phyloP scores from a whole-genome alignment of 2,113 vertebrate genomes.

The Gallinago paraguaiae region DNA sequence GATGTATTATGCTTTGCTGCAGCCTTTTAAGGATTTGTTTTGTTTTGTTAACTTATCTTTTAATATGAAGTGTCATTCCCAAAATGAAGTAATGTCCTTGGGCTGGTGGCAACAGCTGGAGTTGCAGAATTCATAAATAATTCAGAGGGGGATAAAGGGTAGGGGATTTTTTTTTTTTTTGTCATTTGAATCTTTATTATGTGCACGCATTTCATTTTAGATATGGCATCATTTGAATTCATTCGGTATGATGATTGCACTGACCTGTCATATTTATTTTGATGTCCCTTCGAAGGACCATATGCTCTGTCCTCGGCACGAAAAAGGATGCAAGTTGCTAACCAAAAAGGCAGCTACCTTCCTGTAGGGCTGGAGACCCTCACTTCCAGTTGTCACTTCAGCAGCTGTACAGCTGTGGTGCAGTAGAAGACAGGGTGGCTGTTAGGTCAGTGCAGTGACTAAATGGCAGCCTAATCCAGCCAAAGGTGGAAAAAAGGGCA shows the following conservation, averaged over 20 bases:
- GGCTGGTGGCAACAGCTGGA: conserved; percentile 63
- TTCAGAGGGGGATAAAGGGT: conserved; percentile 49
- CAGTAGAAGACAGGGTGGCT: neutral
- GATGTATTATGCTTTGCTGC: neutral
- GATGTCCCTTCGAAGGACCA: conserved; percentile 57
- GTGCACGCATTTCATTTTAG: conserved; percentile 43
- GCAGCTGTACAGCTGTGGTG: neutral
- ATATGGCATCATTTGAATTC: conserved; percentile 56
- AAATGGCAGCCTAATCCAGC: neutral
- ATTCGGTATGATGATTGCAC: conserved; percentile 38
- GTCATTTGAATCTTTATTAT: conserved; percentile 59
- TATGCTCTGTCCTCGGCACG: conserved; percentile 42
- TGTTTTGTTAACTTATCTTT: conserved; percentile 6
- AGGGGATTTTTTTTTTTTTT: neutral
- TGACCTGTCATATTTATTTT: conserved; percentile 66
- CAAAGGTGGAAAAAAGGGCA: neutral
- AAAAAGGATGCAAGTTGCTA: conserved; percentile 10
- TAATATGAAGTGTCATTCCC: conserved; percentile 39
- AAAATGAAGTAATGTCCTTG: conserved; percentile 60
- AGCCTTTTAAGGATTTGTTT: neutral
- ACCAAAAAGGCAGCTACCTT: neutral
- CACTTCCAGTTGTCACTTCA: neutral
- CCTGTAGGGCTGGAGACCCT: neutral
- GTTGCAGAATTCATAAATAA: conserved; percentile 58
- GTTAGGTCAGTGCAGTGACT: neutral